Evolutionary conservation across 1,140 invertebrate genomes (phyloP).

Genomic region (Sycobia sp.): DNA sequence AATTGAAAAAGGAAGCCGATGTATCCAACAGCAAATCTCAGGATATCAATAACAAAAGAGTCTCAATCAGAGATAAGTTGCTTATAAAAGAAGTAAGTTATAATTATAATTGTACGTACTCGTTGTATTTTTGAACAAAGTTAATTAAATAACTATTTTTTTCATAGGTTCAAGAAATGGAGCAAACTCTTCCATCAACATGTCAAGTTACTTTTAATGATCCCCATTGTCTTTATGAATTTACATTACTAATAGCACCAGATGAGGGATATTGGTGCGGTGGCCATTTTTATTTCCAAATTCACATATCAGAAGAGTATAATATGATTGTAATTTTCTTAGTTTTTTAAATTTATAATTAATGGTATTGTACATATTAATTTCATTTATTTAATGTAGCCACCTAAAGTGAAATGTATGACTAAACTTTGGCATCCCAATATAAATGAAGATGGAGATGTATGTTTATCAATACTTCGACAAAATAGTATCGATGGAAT

Average conservation of each 20-base stretch:
- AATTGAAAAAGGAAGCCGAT: conserved; percentile 73
- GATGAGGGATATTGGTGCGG: conserved; percentile 89
- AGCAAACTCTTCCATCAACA: conserved; percentile 79
- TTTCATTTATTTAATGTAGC: conserved; percentile 70
- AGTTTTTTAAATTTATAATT: conserved; percentile 1
- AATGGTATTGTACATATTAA: background rate
- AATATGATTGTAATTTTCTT: conserved; percentile 81
- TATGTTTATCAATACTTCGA: conserved; percentile 89
- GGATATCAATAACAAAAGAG: conserved; percentile 64
- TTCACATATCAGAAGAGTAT: conserved; percentile 91
- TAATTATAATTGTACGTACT: conserved; percentile 16
- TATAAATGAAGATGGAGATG: conserved; percentile 92
- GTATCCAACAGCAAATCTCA: conserved; percentile 55
- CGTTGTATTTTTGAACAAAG: conserved; percentile 19
- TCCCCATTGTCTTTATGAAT: conserved; percentile 81
- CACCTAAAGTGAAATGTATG: conserved; percentile 87
- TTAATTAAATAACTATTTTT: conserved; percentile 26
- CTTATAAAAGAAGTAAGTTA: conserved; percentile 76
- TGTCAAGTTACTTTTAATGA: conserved; percentile 83
- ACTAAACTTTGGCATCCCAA: conserved; percentile 96
- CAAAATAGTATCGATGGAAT: conserved; percentile 92
- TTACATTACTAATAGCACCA: conserved; percentile 78
- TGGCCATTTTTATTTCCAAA: conserved; percentile 84
- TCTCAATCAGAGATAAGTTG: conserved; percentile 83
- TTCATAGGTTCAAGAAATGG: conserved; percentile 85